phyloP scores from a whole-genome alignment of 2,888 invertebrate species.

The Brenthis hecate region DNA sequence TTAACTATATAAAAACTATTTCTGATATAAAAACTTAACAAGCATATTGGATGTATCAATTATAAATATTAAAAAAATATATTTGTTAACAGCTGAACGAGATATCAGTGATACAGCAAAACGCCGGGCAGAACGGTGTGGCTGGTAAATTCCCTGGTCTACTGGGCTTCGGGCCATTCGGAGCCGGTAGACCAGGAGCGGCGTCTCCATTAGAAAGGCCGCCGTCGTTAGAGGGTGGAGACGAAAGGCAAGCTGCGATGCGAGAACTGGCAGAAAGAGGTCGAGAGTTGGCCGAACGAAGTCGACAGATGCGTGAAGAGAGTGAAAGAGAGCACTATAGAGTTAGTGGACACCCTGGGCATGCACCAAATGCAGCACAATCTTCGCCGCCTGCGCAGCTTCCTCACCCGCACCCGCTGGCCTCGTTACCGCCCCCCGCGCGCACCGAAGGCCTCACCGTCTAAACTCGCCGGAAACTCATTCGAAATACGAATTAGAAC shows the following conservation, averaged over 20 bases:
- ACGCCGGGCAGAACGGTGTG: conserved; percentile 86
- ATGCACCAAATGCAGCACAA: conserved; percentile 69
- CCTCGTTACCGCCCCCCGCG: conserved; percentile 84
- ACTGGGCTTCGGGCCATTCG: conserved; percentile 89
- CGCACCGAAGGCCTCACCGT: conserved; percentile 89
- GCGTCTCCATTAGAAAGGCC: conserved; percentile 78
- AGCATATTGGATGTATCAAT: too few species aligned
- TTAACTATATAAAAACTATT: too few species aligned
- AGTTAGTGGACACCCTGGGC: conserved; percentile 63
- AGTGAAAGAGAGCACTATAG: conserved; percentile 71
- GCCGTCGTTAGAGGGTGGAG: conserved; percentile 70
- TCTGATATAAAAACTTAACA: too few species aligned
- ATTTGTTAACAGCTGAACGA: conserved; percentile 86
- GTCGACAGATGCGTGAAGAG: conserved; percentile 78
- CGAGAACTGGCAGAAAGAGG: conserved; percentile 81
- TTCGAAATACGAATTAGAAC: conserved; percentile 11
- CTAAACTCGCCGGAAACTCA: conserved; percentile 59
- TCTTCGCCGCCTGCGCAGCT: conserved; percentile 54
- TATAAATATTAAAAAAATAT: not conserved
- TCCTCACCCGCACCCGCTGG: conserved; percentile 67
- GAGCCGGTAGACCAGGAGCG: conserved; percentile 79
- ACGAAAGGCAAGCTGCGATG: conserved; percentile 76
- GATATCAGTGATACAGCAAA: conserved; percentile 89
- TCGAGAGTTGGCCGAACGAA: conserved; percentile 77
- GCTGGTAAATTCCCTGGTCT: conserved; percentile 88